Evolutionary conservation across 2,888 invertebrate genomes (phyloP), one percentile per base, ranked within the genome.

Genomic region (Dascillus cervinus): DNA sequence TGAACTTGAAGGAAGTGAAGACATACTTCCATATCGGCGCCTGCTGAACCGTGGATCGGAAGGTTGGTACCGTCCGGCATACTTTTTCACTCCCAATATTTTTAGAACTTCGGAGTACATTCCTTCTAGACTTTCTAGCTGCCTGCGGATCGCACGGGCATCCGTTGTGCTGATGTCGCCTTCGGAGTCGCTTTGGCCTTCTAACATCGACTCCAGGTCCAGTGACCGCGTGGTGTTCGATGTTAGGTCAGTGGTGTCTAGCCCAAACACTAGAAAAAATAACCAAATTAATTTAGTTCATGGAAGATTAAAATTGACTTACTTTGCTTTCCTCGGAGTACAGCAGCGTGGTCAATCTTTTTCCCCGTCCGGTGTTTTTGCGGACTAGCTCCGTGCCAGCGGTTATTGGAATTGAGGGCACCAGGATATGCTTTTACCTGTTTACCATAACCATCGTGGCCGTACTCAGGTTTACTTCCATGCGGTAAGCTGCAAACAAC

Each of bases 41-140:
- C 69, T 69, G 41, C 64, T 62, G 43, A 66, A 70, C 52, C 73
- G 61, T 1, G 73, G 69, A 50, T 75, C 73, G 30, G 72, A 71
- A 2, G 73, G 67, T 43, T 73, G 73, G 43, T 73, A 72, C 11
- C 68, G 56, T 3, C 51, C 52, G 15, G 57, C 47, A 34, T 61
- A 54, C 40, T 63, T 62, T 50, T 75, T 76, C 1, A 74, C 75
- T 11, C 77, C 76, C 14, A 79, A 58, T 34, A 77, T 60, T 53
- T 76, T 77, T 38, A 79, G 55, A 9, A 75, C 89, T 68, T 88
- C 87, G 0, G 82, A 82, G 56, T 89, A 89, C 88, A 88, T 89
- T 47, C 76, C 80, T 69, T 89, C 88, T 3, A 89, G 66, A 0
- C 87, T 86, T 53, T 87, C 78, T 17, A 89, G 66, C 56, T 89